phyloP scores from a whole-genome alignment of 1,140 invertebrate species.

The Solenopsis invicta region DNA sequence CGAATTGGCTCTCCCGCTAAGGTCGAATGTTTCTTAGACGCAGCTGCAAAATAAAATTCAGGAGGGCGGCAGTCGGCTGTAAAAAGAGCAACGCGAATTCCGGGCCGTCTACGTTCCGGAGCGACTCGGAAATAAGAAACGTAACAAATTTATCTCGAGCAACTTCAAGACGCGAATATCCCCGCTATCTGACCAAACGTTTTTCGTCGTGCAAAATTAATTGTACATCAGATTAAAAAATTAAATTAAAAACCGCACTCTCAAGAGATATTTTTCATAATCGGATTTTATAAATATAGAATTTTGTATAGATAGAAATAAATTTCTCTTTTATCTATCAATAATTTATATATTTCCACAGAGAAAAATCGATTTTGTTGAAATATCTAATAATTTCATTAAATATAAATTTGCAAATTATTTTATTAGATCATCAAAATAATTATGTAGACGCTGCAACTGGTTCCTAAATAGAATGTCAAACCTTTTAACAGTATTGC shows the following conservation, averaged over 20 bases:
- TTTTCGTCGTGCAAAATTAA: constrained; percentile 14
- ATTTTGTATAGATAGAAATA: not conserved
- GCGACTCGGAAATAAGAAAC: constrained; percentile 48
- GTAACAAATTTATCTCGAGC: constrained; percentile 58
- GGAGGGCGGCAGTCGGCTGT: not conserved
- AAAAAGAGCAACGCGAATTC: constrained; percentile 33
- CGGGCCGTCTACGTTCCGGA: constrained; percentile 46
- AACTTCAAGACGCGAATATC: not conserved
- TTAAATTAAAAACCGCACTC: not conserved
- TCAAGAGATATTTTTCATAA: not conserved
- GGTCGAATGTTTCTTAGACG: constrained; percentile 45
- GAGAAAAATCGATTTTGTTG: no score
- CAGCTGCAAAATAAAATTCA: constrained; percentile 51
- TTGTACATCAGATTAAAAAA: not conserved
- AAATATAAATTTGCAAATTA: not conserved
- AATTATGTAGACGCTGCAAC: no score
- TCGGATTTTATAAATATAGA: not conserved
- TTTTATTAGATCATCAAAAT: no score
- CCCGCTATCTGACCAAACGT: not conserved
- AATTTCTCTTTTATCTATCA: not conserved
- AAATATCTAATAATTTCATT: not conserved
- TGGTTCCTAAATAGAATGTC: no score
- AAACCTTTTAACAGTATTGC: no score
- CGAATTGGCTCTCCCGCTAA: constrained; percentile 31
- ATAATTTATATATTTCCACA: not conserved